Evolutionary conservation across 1,140 invertebrate species (phyloP).

Genomic region (Tribolium castaneum): DNA sequence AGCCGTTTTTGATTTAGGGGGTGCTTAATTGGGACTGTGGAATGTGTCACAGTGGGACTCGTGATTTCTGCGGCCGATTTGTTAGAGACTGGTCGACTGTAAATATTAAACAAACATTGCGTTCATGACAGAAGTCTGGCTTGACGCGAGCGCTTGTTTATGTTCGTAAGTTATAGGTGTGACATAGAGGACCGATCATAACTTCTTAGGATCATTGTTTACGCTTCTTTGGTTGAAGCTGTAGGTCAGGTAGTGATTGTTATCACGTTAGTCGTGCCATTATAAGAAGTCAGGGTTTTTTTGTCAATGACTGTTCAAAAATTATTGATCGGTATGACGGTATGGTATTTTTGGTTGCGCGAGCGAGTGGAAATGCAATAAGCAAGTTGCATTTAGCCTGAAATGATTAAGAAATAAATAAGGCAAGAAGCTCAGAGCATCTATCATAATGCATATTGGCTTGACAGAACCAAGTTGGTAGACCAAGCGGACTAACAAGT

Average conservation of each 20-base stretch:
- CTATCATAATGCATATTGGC: slow-evolving; percentile 43
- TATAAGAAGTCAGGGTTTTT: neutral
- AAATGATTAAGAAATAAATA: slow-evolving; percentile 42
- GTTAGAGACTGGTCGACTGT: slow-evolving; percentile 42
- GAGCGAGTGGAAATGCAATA: slow-evolving; percentile 27
- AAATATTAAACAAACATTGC: slow-evolving; percentile 51
- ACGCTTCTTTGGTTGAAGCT: slow-evolving; percentile 32
- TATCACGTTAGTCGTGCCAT: neutral
- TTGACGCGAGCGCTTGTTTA: slow-evolving; percentile 44
- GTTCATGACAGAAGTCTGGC: slow-evolving; percentile 49
- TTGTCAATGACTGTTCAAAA: slow-evolving; percentile 14
- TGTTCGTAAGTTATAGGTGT: slow-evolving; percentile 45
- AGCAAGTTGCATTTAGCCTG: slow-evolving; percentile 12
- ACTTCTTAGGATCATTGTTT: slow-evolving; percentile 42
- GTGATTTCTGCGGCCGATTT: slow-evolving; percentile 1
- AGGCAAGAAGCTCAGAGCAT: slow-evolving; percentile 42
- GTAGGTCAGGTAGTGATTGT: slow-evolving; percentile 31
- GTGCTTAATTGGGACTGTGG: slow-evolving; percentile 5
- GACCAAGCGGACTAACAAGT: slow-evolving; percentile 51
- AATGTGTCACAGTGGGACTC: slow-evolving; percentile 2
- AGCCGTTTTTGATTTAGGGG: slow-evolving; percentile 22
- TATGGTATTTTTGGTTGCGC: slow-evolving; percentile 11
- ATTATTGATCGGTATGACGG: slow-evolving; percentile 8
- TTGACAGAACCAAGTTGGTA: slow-evolving; percentile 53
- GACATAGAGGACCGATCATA: slow-evolving; percentile 48